Evolutionary conservation across 2,797 vertebrate genomes (phyloP).

Genomic region (Aldrovandia affinis): DNA sequence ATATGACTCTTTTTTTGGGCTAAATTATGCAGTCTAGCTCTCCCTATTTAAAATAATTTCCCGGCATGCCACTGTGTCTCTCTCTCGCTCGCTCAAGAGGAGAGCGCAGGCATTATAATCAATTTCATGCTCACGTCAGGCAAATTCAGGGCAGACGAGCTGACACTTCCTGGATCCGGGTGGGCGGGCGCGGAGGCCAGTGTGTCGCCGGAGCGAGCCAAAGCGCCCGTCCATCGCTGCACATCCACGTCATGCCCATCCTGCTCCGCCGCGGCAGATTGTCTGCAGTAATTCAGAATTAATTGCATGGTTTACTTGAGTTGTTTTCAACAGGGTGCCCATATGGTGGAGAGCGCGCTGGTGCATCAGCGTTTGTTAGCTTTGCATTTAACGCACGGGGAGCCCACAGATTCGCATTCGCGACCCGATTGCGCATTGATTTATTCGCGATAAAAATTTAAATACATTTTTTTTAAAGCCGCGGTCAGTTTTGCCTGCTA

Average conservation of each 20-base stretch:
- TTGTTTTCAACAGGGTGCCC: constrained; percentile 53
- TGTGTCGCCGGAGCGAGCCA: constrained; percentile 29
- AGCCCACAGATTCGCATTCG: constrained; percentile 25
- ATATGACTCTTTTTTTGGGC: constrained; percentile 58
- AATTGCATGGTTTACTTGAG: constrained; percentile 54
- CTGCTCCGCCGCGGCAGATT: constrained; percentile 51
- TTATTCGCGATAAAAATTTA: no score
- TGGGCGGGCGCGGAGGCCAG: constrained; percentile 3
- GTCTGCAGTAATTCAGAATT: constrained; percentile 55
- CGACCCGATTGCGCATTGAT: neutral
- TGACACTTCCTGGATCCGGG: constrained; percentile 51
- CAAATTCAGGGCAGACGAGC: constrained; percentile 64
- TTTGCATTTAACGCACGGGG: constrained; percentile 29
- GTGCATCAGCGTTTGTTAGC: constrained; percentile 30
- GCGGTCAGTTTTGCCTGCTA: neutral
- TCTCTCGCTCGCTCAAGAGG: no score
- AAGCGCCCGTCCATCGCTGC: constrained; percentile 1
- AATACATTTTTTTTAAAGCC: no score
- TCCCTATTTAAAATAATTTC: constrained; percentile 58
- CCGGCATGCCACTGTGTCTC: constrained; percentile 53
- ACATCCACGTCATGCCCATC: constrained; percentile 45
- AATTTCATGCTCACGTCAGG: constrained; percentile 63
- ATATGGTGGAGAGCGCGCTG: constrained; percentile 46
- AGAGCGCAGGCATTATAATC: constrained; percentile 62
- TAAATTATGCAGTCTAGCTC: constrained; percentile 62